These are phyloP conservation scores for Melikaiella ostensackeni DNA, from an alignment of 2,888 invertebrate species.

Conservation along the genomic window DNA sequence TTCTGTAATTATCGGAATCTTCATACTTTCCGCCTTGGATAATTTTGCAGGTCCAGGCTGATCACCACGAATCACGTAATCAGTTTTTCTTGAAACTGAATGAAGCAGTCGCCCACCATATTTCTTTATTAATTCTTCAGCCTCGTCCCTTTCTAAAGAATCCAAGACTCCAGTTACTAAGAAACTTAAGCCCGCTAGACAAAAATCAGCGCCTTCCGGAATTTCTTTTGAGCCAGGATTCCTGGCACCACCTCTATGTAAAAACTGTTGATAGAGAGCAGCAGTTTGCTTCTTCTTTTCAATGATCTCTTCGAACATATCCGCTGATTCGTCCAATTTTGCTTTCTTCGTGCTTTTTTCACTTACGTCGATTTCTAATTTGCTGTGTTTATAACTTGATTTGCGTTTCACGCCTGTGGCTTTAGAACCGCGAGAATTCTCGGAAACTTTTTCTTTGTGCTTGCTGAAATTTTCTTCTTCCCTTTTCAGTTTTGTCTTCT, in stretches of 20 bases:
- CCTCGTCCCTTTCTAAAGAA: constrained; percentile 91
- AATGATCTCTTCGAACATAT: constrained; percentile 83
- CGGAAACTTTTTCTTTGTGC: background rate
- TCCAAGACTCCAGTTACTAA: constrained; percentile 92
- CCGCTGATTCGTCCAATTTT: constrained; percentile 49
- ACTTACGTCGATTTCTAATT: constrained; percentile 53
- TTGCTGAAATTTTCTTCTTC: background rate
- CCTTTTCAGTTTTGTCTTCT: constrained; percentile 35
- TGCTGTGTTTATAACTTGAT: constrained; percentile 40
- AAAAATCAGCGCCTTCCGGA: constrained; percentile 88
- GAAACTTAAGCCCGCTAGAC: constrained; percentile 85
- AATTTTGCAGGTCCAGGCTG: constrained; percentile 92
- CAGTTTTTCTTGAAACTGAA: constrained; percentile 87
- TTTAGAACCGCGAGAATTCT: constrained; percentile 6
- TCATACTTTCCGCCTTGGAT: constrained; percentile 85
- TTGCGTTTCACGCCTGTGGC: constrained; percentile 30
- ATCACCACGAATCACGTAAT: constrained; percentile 90
- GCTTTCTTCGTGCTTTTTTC: constrained; percentile 31
- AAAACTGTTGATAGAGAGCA: constrained; percentile 86
- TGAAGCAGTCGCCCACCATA: constrained; percentile 89
- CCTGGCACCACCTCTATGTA: constrained; percentile 88
- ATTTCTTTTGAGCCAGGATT: constrained; percentile 90
- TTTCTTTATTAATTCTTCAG: constrained; percentile 84
- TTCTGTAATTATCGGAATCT: constrained; percentile 87
- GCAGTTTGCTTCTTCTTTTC: constrained; percentile 84